These are phyloP conservation scores for Andrena bicolor DNA, from an alignment of 2,888 invertebrate genomes.

Conservation along the genomic window DNA sequence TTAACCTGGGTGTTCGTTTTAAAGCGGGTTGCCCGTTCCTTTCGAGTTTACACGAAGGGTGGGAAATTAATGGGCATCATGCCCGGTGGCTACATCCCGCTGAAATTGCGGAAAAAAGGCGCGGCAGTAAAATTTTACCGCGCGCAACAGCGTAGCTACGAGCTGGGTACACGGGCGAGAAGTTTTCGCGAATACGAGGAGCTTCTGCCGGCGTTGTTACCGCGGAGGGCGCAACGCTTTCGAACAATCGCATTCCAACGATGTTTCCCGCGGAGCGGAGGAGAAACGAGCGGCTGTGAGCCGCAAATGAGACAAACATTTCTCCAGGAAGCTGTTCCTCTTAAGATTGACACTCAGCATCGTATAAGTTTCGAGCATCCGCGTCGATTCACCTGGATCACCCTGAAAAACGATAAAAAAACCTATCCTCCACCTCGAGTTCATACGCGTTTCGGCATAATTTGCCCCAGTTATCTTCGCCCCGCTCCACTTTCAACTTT, in stretches of 20 bases:
- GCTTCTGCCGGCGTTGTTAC: slow-evolving; percentile 8
- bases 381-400: slow-evolving; percentile 42
- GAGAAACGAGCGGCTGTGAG: slow-evolving; percentile 56
- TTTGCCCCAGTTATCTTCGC: slow-evolving; percentile 24
- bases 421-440: slow-evolving; percentile 40
- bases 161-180: slow-evolving; percentile 38
- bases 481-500: neutral
- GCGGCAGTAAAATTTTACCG: slow-evolving; percentile 55
- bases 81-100: slow-evolving; percentile 5
- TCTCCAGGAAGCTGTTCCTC: slow-evolving; percentile 52
- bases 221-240: slow-evolving; percentile 45
- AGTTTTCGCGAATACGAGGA: slow-evolving; percentile 57
- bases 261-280: slow-evolving; percentile 47
- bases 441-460: slow-evolving; percentile 39
- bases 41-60: slow-evolving; percentile 20
- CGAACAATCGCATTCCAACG: slow-evolving; percentile 60
- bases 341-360: slow-evolving; percentile 61
- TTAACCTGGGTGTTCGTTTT: neutral
- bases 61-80: slow-evolving; percentile 47
- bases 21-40: neutral
- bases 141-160: slow-evolving; percentile 23
- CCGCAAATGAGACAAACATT: slow-evolving; percentile 68
- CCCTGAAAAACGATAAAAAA: slow-evolving; percentile 18
- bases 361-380: slow-evolving; percentile 31
- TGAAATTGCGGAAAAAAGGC: slow-evolving; percentile 38